These are phyloP conservation scores for Matsumurasca onukii DNA, from an alignment of 1,140 invertebrate species.

Conservation along the genomic window DNA sequence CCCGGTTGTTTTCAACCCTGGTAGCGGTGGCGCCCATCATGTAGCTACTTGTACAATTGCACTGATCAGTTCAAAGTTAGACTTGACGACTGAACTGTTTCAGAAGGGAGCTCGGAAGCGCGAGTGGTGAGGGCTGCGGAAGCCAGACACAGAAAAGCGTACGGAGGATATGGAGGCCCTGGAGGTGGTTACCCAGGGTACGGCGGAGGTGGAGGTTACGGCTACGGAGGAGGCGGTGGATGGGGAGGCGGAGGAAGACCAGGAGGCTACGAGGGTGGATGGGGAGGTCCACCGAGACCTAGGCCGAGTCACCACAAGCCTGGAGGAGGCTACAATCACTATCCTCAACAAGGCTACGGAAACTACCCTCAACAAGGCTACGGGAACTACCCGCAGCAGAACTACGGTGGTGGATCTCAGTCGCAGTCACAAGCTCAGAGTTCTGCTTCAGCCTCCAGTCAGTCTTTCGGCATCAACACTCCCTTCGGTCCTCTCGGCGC, in stretches of 20 bases:
- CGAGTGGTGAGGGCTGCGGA: not conserved
- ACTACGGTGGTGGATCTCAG: slow-evolving; percentile 16
- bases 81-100: no score
- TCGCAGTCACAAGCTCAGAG: slow-evolving; percentile 14
- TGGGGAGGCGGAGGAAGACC: slow-evolving; percentile 25
- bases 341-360: not conserved
- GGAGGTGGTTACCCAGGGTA: slow-evolving; percentile 22
- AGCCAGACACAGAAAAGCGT: not conserved
- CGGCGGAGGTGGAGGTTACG: slow-evolving; percentile 16
- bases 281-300: not conserved
- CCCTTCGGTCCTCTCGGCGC: slow-evolving; percentile 16
- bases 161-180: slow-evolving; percentile 8
- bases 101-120: no score
- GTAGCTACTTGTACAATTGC: no score
- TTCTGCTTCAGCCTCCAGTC: not conserved
- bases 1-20: no score
- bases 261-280: slow-evolving; percentile 7
- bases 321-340: slow-evolving; percentile 16
- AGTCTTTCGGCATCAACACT: slow-evolving; percentile 12
- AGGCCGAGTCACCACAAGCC: slow-evolving; percentile 9
- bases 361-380: not conserved
- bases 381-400: slow-evolving; percentile 14
- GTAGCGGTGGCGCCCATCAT: no score
- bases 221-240: slow-evolving; percentile 15
- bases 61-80: no score